Evolutionary conservation across 2,888 invertebrate genomes (phyloP).

Genomic region (Xanthia togata): DNA sequence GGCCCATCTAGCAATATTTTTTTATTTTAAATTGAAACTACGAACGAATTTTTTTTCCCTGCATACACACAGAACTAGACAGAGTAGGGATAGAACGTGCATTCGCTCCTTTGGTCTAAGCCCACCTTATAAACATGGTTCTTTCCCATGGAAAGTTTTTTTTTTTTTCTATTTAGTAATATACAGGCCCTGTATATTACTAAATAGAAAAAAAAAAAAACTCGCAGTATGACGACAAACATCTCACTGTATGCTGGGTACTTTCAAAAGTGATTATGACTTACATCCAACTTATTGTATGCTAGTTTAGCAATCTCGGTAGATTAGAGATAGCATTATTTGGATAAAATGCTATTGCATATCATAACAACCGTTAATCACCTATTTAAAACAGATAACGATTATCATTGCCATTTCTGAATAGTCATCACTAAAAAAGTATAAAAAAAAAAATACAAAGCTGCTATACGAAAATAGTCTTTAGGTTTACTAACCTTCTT

Average conservation of each 20-base stretch:
- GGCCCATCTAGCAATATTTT: no score
- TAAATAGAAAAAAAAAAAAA: not conserved
- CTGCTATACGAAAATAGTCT: not conserved
- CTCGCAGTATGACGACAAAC: not conserved
- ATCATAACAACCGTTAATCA: not conserved
- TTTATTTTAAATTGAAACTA: not conserved
- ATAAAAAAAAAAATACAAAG: not conserved
- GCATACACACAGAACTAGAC: not conserved
- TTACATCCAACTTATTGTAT: not conserved
- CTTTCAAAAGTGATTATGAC: not conserved
- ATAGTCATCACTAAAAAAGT: constrained; percentile 10
- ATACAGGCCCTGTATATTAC: not conserved
- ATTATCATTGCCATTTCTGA: not conserved
- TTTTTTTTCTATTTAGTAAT: no score
- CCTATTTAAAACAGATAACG: not conserved
- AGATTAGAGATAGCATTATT: not conserved
- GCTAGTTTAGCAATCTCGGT: not conserved
- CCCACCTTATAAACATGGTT: no score
- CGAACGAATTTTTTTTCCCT: no score
- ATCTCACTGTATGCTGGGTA: not conserved
- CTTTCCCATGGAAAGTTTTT: no score
- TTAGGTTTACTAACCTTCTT: constrained; percentile 80
- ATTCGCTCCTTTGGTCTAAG: not conserved
- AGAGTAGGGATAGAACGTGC: not conserved
- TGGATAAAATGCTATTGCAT: not conserved